Conservation (phyloP, 2,888 invertebrate genomes). For the Hypolimnas misippus region DNA sequence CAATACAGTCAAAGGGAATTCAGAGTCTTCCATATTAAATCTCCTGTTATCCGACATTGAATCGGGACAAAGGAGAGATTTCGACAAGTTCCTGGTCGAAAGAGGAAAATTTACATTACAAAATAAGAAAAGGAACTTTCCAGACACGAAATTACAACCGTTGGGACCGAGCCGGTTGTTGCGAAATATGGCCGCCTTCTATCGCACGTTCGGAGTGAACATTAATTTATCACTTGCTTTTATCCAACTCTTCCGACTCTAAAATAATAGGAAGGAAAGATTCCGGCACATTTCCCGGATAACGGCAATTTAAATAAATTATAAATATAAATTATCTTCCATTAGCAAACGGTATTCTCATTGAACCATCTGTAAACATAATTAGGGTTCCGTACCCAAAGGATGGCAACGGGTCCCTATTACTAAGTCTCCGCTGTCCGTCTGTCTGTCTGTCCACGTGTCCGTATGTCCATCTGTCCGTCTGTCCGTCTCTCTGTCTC, state of each 20-base stretch:
- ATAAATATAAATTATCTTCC: neutral
- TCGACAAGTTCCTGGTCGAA: constrained; percentile 57
- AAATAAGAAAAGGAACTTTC: constrained; percentile 62
- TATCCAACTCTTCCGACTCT: constrained; percentile 37
- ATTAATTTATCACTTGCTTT: constrained; percentile 60
- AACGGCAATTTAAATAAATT: neutral
- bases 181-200: constrained; percentile 55
- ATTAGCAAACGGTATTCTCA: neutral
- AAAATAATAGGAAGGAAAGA: constrained; percentile 8
- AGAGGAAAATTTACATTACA: constrained; percentile 71
- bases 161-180: constrained; percentile 52
- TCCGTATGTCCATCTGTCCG: no score
- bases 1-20: constrained; percentile 43
- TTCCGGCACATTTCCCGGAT: neutral
- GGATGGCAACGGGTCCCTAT: no score
- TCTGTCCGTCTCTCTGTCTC: no score
- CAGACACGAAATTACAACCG: constrained; percentile 65
- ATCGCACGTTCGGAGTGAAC: constrained; percentile 49
- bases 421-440: no score
- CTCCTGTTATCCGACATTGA: constrained; percentile 63
- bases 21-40: constrained; percentile 63
- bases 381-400: no score
- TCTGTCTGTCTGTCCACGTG: no score
- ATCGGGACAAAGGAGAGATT: constrained; percentile 65
- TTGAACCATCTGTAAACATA: neutral